A percentile compares a stretch with the other conserved stretches of the same genome.
Evolutionary conservation across 2,888 invertebrate species (phyloP).

Genomic region (Nemoura dubitans): DNA sequence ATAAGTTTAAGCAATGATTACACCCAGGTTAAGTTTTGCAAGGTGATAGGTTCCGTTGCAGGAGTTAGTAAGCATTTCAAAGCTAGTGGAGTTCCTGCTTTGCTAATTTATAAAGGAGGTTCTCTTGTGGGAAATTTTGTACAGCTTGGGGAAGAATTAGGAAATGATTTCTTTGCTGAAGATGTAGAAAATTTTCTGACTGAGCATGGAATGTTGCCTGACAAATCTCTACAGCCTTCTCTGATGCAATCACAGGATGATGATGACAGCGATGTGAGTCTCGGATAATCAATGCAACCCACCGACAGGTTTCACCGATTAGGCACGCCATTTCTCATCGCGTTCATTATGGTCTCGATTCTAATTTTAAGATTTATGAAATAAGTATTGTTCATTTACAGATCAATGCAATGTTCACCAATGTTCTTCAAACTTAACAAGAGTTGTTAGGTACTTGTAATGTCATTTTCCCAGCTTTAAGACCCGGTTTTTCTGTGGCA

Average conservation of each 20-base stretch:
- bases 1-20: conserved; percentile 79
- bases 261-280: conserved; percentile 57
- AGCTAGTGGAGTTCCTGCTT: conserved; percentile 87
- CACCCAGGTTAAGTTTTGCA: conserved; percentile 88
- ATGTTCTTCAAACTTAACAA: background rate
- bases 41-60: conserved; percentile 80
- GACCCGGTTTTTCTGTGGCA: too few species aligned
- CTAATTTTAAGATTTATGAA: background rate
- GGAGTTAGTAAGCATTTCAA: conserved; percentile 89
- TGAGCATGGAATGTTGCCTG: conserved; percentile 83
- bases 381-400: background rate
- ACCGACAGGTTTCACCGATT: background rate
- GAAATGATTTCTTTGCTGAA: conserved; percentile 87
- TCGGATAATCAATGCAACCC: conserved; percentile 46
- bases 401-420: background rate
- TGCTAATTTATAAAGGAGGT: conserved; percentile 89
- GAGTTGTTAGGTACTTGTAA: too few species aligned
- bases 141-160: conserved; percentile 84
- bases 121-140: conserved; percentile 94
- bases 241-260: conserved; percentile 58
- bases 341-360: background rate
- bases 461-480: background rate
- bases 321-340: background rate
- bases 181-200: conserved; percentile 92
- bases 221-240: conserved; percentile 69